Evolutionary conservation across 2,113 vertebrate species (phyloP), one percentile per base, ranked within the genome.

Genomic region (Thomomys bottae): DNA sequence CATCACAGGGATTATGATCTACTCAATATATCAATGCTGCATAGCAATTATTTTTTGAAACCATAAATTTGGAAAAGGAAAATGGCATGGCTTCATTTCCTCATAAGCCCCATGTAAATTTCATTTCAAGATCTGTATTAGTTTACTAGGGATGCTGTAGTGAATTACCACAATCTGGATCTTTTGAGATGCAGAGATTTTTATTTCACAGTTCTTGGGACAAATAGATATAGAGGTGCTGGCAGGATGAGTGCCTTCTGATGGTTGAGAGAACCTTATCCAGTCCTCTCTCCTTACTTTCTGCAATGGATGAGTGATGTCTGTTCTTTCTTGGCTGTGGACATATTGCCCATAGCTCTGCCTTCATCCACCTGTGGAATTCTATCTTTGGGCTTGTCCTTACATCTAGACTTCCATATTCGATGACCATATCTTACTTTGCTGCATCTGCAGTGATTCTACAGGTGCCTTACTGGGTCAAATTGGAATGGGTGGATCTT

Each of bases 301-400:
- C 28, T 24, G 26, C 5, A 7, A 57, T 73, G 61, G 38, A 1
- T 26, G 12, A 4, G 21, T 54, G 3, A 11, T 68, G 17, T 40
- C 20, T 61, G 45, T n/a, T 23, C 12, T 6, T 40, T 12, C 38
- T 17, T 24, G 23, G 59, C 28, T 61, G 3, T 68, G 32, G 38
- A 63, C 38, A n/a, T 14, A 73, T 23, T 8, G 6, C 17, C 8
- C 15, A 4, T 0, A 24, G 15, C 32, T 24, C 85, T 42, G 34
- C 30, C 24, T 64, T 63, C 38, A 20, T 76, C 21, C 23, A n/a
- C 24, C 15, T 3, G 6, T 38, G 67, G 24, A 30, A 6, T 75
- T 36, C 38, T 40, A 3, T 2, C 10, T 32, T 6, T 36, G 17
- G 6, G 0, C 23, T 20, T 17, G 34, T 3, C 24, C 15, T 24